Evolutionary conservation across 1,140 invertebrate genomes (phyloP).

Genomic region (Drosophila eugracilis): DNA sequence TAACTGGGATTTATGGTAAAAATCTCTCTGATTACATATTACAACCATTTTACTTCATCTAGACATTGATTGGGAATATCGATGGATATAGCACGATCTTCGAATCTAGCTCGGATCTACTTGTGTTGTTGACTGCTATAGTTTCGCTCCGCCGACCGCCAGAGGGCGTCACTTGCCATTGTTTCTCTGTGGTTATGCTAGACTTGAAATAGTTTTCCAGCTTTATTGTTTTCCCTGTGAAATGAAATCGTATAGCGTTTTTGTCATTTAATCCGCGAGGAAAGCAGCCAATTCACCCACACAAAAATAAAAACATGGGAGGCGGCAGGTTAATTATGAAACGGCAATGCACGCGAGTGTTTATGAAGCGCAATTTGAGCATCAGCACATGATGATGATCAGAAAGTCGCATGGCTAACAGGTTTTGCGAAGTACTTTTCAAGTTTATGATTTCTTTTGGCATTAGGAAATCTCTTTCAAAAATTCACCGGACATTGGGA

Average conservation of each 20-base stretch:
- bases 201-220: slow-evolving; percentile 25
- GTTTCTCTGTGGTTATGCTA: slow-evolving; percentile 36
- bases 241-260: slow-evolving; percentile 58
- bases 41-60: neutral
- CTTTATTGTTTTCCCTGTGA: slow-evolving; percentile 30
- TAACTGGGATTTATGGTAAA: neutral
- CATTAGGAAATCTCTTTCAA: neutral
- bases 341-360: slow-evolving; percentile 29
- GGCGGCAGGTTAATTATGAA: slow-evolving; percentile 44
- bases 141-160: slow-evolving; percentile 31
- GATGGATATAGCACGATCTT: slow-evolving; percentile 6
- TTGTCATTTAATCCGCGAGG: slow-evolving; percentile 48
- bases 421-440: no score
- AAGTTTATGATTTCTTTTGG: neutral
- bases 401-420: neutral
- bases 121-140: slow-evolving; percentile 1
- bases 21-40: no score
- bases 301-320: slow-evolving; percentile 11
- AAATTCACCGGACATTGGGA: neutral
- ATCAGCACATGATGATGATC: neutral
- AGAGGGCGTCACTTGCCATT: slow-evolving; percentile 33
- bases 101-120: neutral
- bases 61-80: neutral
- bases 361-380: slow-evolving; percentile 37
- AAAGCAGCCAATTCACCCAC: slow-evolving; percentile 40